Evolutionary conservation across 2,888 invertebrate genomes (phyloP).

Genomic region (Cecidostiba fungosa): DNA sequence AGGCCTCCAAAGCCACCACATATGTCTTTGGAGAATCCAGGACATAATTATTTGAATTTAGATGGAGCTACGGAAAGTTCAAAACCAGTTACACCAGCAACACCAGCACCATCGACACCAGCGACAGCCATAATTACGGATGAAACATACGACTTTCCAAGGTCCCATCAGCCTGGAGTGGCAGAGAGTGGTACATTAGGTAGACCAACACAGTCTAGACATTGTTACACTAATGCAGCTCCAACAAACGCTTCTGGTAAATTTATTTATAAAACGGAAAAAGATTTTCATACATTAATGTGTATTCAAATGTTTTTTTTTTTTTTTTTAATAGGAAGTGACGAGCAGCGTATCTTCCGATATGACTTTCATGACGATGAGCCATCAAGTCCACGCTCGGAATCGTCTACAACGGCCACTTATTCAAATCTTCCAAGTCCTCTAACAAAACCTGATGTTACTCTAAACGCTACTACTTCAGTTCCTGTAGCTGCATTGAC

Average conservation of each 20-base stretch:
- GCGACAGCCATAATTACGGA: slow-evolving; percentile 78
- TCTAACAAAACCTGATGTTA: slow-evolving; percentile 67
- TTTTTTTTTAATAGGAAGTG: slow-evolving; percentile 48
- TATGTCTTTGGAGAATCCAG: slow-evolving; percentile 79
- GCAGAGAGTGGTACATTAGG: slow-evolving; percentile 71
- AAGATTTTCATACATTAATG: background rate
- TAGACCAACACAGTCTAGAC: slow-evolving; percentile 74
- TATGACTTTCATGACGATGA: slow-evolving; percentile 81
- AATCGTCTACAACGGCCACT: slow-evolving; percentile 81
- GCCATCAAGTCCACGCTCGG: slow-evolving; percentile 79
- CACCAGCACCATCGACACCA: slow-evolving; percentile 74
- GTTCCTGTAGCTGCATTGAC: background rate
- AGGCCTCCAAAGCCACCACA: slow-evolving; percentile 89
- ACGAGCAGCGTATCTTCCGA: slow-evolving; percentile 82
- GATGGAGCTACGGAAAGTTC: slow-evolving; percentile 78
- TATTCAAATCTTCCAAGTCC: slow-evolving; percentile 85
- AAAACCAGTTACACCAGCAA: slow-evolving; percentile 77
- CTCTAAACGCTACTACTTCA: slow-evolving; percentile 79
- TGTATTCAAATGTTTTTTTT: too few species aligned
- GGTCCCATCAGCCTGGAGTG: slow-evolving; percentile 83
- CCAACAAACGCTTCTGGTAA: slow-evolving; percentile 77
- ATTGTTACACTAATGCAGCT: slow-evolving; percentile 85
- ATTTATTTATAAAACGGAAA: background rate
- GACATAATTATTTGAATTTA: slow-evolving; percentile 81
- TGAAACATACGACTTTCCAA: slow-evolving; percentile 87